Evolutionary conservation across 2,113 vertebrate genomes (phyloP).

Genomic region (Boleophthalmus pectinirostris): DNA sequence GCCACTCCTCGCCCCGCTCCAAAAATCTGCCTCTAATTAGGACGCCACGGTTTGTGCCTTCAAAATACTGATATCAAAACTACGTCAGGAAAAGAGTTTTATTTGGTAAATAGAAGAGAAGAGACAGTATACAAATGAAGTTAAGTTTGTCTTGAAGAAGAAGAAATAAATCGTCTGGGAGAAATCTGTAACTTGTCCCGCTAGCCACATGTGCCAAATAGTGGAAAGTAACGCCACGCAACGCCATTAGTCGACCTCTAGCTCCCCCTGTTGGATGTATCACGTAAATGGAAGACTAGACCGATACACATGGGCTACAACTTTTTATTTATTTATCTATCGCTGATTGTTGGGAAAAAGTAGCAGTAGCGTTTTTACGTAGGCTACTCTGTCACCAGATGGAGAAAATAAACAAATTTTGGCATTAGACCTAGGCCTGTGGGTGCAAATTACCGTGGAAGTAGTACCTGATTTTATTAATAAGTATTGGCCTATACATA

Average conservation of each 20-base stretch:
- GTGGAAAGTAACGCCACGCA: background rate
- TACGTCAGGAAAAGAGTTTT: background rate
- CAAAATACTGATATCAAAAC: conserved; percentile 28
- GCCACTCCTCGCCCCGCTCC: conserved; percentile 50
- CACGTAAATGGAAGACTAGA: background rate
- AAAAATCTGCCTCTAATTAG: conserved; percentile 66
- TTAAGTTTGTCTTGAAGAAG: background rate
- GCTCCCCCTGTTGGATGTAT: background rate
- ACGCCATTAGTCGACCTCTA: background rate
- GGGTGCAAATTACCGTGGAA: too few relatives aligned
- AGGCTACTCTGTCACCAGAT: too few relatives aligned
- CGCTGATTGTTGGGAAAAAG: too few relatives aligned
- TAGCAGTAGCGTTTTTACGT: too few relatives aligned
- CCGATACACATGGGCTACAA: too few relatives aligned
- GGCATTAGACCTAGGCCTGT: too few relatives aligned
- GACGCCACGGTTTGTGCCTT: conserved; percentile 47
- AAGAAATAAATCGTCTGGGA: background rate
- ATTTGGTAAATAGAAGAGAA: background rate
- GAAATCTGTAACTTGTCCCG: background rate
- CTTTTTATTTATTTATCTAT: too few relatives aligned
- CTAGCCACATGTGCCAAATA: background rate
- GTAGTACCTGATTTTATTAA: too few relatives aligned
- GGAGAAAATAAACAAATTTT: too few relatives aligned
- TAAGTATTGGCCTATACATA: too few relatives aligned
- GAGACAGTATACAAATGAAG: background rate